Base-by-base conservation (phyloP, 2,797 vertebrate species). In the Gambelia wislizenii region DNA sequence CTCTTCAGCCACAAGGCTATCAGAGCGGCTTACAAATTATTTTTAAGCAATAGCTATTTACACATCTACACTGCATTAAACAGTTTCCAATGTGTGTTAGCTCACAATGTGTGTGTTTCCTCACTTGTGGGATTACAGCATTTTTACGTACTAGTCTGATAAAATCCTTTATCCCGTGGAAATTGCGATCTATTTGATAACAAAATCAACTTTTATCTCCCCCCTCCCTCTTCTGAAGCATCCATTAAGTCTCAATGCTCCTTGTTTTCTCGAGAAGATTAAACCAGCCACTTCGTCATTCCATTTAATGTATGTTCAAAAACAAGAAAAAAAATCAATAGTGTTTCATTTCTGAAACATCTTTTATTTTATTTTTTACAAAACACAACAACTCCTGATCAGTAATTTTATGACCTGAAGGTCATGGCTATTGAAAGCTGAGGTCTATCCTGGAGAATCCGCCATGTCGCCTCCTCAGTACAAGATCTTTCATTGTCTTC, bases 401-500 rank as follows among this genome's bases (percentile, higher is more conserved):
- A 88, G 90, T 92, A 92, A 93, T 94, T 95, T 95, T 93, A 91
- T 89, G 92, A 95, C 95, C 92, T 87, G 84, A 91, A 94, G 95
- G 95, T 93, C 89, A 18, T 0, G 4, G 89, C 86, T 92, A 70
- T 93, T 92, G 90, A 91, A 95, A 92, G 89, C 93, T 90, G 93
- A 92, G 92, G 90, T 36, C 0, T 33, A 87, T 83, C 90, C 86
- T 93, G 94, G 95, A 92, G 92, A 91, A 95, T 94, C 89, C 89
- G 86, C 91, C 85, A 1, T 87, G 91, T 96, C 95, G 92, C 84
- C 86, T 92, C 86, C 36, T 3, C 80, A 85, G 89, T 94, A 81
- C 70, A 88, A 89, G 92, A 95, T 92, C 95, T 96, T 96, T 96
- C 95, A 94, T 95, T 96, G 79, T 95, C 93, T 94, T 91, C 93